Base-by-base conservation (phyloP, 2,113 vertebrate species). In the Ammodytes marinus region DNA sequence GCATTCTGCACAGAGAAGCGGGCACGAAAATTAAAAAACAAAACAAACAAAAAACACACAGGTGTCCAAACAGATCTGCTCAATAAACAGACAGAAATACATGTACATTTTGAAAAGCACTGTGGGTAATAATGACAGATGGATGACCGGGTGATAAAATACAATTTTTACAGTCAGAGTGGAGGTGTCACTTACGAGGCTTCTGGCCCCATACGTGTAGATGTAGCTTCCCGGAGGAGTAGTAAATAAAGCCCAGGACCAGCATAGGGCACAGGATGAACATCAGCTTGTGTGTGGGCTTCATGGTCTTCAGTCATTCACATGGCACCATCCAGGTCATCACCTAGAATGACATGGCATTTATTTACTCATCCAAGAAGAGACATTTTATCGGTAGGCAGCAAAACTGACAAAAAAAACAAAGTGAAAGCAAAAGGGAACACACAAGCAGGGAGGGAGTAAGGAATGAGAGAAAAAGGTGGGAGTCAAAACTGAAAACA, bases 171-270 rank as follows among this genome's bases (percentile, higher is more conserved):
- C 11, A 50, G 12, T 80, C 45, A 70, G 35, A 63, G 12, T 42
- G 58, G 47, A 65, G n/a, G 63, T 55, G 27, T 27, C 87, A 99
- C 98, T 99, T 96, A 99, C 98, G 96, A 88, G 97, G 91, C 89
- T 98, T 97, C 91, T 97, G 92, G 46, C 92, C 97, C 98, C 98
- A 99, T 54, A 95, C 94, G 84, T 95, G 94, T 67, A 97, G 95
- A 89, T 97, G 97, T 50, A 99, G 94, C 94, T 97, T 99, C 94
- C 97, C 95, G 0, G 97, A 97, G 39, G 97, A 98, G 83, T 98
- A 99, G 94, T 97, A 99, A 79, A 99, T 96, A 94, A 99, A 99
- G 86, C 96, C 97, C 93, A 99, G 91, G 46, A 99, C 98, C 93
- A 99, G 94, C 89, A 97, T 96, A 89, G 97, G 95, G 94, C 97